phyloP scores from a whole-genome alignment of 2,888 invertebrate genomes.

The Eupithecia centaureata region DNA sequence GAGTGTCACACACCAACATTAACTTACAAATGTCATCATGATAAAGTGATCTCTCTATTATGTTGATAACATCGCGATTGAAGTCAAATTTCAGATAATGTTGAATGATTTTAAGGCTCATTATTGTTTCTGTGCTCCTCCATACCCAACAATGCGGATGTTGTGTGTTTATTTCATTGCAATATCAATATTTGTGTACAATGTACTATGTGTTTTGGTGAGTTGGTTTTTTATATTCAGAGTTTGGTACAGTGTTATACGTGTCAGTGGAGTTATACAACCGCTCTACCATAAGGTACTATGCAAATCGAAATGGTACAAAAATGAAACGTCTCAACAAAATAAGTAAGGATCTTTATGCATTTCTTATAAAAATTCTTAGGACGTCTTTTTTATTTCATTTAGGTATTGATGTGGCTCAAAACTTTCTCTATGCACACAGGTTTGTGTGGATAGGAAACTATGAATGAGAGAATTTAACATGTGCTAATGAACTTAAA shows the following conservation, averaged over 20 bases:
- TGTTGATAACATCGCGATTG: not conserved
- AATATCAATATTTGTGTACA: not conserved
- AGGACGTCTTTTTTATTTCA: too few species aligned
- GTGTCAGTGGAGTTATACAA: too few species aligned
- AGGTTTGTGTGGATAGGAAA: not conserved
- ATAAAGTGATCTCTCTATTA: not conserved
- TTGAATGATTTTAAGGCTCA: not conserved
- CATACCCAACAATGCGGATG: not conserved
- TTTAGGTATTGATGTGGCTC: not conserved
- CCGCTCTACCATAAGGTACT: too few species aligned
- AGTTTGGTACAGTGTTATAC: too few species aligned
- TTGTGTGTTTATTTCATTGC: not conserved
- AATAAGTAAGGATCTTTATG: too few species aligned
- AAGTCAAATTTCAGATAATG: not conserved
- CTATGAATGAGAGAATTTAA: not conserved
- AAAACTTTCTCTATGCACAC: not conserved
- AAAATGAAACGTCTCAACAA: too few species aligned
- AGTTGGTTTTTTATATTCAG: too few species aligned
- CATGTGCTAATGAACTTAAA: slow-evolving; percentile 1
- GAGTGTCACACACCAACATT: not conserved
- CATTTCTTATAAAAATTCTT: too few species aligned
- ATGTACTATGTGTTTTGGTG: not conserved
- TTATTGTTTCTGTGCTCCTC: not conserved
- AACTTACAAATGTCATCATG: not conserved
- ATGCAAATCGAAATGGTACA: too few species aligned